Conservation (phyloP, 2,888 invertebrate genomes). For the Matsumyia berberina region DNA sequence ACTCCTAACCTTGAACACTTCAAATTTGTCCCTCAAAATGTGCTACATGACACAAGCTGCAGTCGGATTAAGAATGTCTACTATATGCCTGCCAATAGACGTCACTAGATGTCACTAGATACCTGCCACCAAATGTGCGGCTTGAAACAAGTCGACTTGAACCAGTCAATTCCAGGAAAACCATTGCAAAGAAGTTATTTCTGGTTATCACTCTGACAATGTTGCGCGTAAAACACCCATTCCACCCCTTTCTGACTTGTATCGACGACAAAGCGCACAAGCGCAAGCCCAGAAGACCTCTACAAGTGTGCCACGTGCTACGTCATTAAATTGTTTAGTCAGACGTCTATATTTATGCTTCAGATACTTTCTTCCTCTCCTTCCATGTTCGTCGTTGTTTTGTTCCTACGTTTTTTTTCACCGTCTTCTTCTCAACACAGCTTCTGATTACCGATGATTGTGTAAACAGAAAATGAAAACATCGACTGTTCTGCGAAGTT, state of each 20-base stretch:
- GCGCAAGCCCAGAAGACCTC: not conserved
- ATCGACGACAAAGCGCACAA: not conserved
- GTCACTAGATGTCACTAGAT: too few relatives aligned
- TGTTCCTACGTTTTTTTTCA: not conserved
- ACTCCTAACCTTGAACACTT: too few relatives aligned
- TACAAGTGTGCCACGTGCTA: constrained; percentile 27
- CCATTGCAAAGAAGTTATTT: too few relatives aligned
- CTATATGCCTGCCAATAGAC: too few relatives aligned
- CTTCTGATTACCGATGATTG: constrained; percentile 8
- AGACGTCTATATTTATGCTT: constrained; percentile 13
- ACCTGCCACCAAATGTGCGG: too few relatives aligned
- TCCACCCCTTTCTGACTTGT: not conserved
- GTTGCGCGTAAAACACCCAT: too few relatives aligned
- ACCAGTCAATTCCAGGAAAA: too few relatives aligned
- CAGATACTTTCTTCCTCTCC: constrained; percentile 18
- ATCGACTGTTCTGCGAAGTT: constrained; percentile 10
- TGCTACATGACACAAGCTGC: too few relatives aligned
- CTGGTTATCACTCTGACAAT: too few relatives aligned
- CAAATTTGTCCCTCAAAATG: too few relatives aligned
- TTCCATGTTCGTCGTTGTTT: not conserved
- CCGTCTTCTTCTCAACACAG: not conserved
- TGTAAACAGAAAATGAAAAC: constrained; percentile 34
- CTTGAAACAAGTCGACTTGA: too few relatives aligned
- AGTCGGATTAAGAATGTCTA: too few relatives aligned
- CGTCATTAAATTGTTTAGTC: constrained; percentile 44